Evolutionary conservation across 2,888 invertebrate genomes (phyloP), one percentile per base, ranked within the genome.

Genomic region (Watsonalla cultraria): DNA sequence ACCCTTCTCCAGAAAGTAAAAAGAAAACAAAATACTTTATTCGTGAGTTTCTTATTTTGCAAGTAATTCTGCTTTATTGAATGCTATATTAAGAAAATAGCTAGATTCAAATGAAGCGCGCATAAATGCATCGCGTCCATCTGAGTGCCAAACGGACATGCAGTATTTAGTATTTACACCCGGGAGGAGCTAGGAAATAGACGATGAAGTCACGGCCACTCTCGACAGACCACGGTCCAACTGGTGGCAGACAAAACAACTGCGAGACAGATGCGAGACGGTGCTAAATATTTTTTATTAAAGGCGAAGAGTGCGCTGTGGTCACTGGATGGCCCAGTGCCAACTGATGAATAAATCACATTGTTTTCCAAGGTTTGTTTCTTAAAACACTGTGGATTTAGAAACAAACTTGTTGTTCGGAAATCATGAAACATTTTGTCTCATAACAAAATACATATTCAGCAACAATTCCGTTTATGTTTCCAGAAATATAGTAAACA

Each of bases 251-350:
- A 58, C 57, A 60, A 62, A 64, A 66, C 58, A 61, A 65, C 57
- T 54, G 47, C 70, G 72, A 79, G 78, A 76, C 75, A 69, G 58
- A 60, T 64, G 65, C 70, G 69, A 78, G 76, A 78, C 74, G 66
- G 8, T 39, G 49, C 37, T 59, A 61, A 54, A 62, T 70, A 67
- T 73, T 69, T 74, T 72, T 66, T 65, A 69, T 65, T 63, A 54
- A 68, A 66, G 66, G 65, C 70, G 70, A 67, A 72, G 75, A 65
- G 68, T 71, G 60, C 70, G 69, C 67, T 69, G 61, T 55, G 62
- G 60, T 61, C 61, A 62, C 61, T 52, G 65, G 60, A 61, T 78
- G 82, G 82, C 73, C 52, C 51, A 15, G 45, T 45, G 80, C 82
- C 82, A 82, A 68, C 59, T 67, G 59, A 62, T 62, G 70, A 68